A percentile compares a stretch with the other conserved stretches of the same genome.
These are phyloP conservation scores for Mormyrus proboscirostris DNA, from an alignment of 2,797 vertebrate genomes.

Conservation along the genomic window DNA sequence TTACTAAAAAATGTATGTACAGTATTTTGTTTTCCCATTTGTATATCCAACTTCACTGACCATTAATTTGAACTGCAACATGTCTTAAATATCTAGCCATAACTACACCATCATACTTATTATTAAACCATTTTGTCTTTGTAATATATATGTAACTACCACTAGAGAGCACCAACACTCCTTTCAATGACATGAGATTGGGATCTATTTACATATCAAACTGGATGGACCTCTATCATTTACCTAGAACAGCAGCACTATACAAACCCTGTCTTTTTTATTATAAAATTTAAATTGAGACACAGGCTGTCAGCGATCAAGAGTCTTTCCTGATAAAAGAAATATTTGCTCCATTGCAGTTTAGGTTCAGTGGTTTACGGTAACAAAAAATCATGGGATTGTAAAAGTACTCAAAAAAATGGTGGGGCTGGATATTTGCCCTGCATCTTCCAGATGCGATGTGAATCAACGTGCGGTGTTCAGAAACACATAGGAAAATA, in stretches of 20 bases:
- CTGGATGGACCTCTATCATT: neutral
- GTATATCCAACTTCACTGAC: neutral
- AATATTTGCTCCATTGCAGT: neutral
- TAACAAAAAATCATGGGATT: neutral
- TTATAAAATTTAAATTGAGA: neutral
- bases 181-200: neutral
- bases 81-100: neutral
- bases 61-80: neutral
- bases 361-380: neutral
- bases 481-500: constrained; percentile 11
- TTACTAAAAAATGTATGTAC: neutral
- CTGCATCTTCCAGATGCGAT: neutral
- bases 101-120: neutral
- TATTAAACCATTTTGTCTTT: neutral
- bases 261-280: neutral
- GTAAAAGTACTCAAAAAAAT: neutral
- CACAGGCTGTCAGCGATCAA: neutral
- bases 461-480: neutral
- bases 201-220: neutral
- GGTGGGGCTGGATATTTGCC: neutral
- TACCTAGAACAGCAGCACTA: neutral
- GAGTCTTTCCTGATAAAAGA: neutral
- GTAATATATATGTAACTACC: constrained; percentile 19
- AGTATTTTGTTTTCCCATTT: neutral
- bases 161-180: constrained; percentile 41